phyloP scores from a whole-genome alignment of 2,888 invertebrate genomes.

The Acronicta alni region DNA sequence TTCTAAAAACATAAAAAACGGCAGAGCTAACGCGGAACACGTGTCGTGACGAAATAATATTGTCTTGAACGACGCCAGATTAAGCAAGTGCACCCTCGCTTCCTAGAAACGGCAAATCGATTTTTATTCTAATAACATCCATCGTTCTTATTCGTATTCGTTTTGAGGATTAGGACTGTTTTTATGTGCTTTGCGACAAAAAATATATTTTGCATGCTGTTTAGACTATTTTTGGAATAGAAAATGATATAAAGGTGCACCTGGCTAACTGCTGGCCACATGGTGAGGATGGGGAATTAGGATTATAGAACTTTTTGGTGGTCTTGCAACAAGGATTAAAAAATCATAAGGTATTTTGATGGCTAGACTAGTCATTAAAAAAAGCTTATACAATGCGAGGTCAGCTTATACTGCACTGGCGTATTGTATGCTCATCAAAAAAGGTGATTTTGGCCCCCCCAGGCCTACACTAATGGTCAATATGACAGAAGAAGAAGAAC shows the following conservation, averaged over 20 bases:
- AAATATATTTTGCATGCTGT: conserved; percentile 58
- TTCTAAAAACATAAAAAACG: conserved; percentile 58
- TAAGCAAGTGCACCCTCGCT: conserved; percentile 83
- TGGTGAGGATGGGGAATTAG: conserved; percentile 30
- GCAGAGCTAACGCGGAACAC: conserved; percentile 72
- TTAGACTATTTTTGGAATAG: conserved; percentile 43
- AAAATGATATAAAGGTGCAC: conserved; percentile 58
- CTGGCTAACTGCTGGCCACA: conserved; percentile 35
- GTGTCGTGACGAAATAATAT: conserved; percentile 80
- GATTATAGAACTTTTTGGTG: conserved; percentile 14
- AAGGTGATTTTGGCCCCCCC: too few relatives aligned
- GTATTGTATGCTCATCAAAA: too few relatives aligned
- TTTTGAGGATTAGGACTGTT: conserved; percentile 77
- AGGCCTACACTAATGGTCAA: too few relatives aligned
- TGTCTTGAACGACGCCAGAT: conserved; percentile 78
- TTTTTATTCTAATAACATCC: conserved; percentile 69
- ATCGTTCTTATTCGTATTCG: conserved; percentile 64
- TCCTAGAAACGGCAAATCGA: conserved; percentile 80
- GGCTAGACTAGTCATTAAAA: too few relatives aligned
- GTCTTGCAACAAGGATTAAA: conserved; percentile 13
- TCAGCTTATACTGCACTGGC: too few relatives aligned
- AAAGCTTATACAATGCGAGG: too few relatives aligned
- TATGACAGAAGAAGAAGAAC: too few relatives aligned
- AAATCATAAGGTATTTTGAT: background rate
- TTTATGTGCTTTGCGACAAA: conserved; percentile 59